Conservation (phyloP, 2,888 invertebrate genomes). For the Eristalis arbustorum region DNA sequence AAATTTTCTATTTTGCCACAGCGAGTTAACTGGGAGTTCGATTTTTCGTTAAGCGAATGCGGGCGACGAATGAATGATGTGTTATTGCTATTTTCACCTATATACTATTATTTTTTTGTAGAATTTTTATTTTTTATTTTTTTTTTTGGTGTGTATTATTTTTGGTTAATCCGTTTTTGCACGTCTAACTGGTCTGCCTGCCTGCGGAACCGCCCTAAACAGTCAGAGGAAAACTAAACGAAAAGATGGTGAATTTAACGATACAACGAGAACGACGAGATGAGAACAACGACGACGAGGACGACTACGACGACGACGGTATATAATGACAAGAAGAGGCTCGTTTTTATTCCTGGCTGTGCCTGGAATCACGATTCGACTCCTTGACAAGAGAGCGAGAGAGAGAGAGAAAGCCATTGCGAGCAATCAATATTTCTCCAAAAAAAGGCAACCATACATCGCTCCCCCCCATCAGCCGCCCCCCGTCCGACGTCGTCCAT, state of each 20-base stretch:
- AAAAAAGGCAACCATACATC: slow-evolving; percentile 11
- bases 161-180: slow-evolving; percentile 71
- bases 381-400: slow-evolving; percentile 46
- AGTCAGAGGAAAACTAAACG: slow-evolving; percentile 80
- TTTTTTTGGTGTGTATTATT: slow-evolving; percentile 38
- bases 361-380: slow-evolving; percentile 49
- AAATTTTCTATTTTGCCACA: slow-evolving; percentile 11
- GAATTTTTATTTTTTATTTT: slow-evolving; percentile 28
- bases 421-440: slow-evolving; percentile 71
- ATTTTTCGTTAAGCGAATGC: slow-evolving; percentile 8
- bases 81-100: slow-evolving; percentile 11
- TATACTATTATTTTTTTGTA: slow-evolving; percentile 38
- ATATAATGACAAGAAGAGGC: slow-evolving; percentile 72
- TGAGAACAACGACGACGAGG: slow-evolving; percentile 73
- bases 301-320: slow-evolving; percentile 64
- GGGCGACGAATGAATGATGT: background rate
- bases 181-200: slow-evolving; percentile 76
- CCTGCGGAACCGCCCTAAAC: slow-evolving; percentile 81
- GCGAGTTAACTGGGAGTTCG: background rate
- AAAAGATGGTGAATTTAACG: slow-evolving; percentile 79
- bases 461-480: slow-evolving; percentile 5
- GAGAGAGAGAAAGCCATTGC: slow-evolving; percentile 20
- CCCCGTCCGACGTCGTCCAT: background rate
- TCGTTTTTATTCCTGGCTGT: slow-evolving; percentile 62
- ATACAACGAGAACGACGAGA: slow-evolving; percentile 72